phyloP scores from a whole-genome alignment of 2,888 invertebrate species.

The Eretmocerus hayati region DNA sequence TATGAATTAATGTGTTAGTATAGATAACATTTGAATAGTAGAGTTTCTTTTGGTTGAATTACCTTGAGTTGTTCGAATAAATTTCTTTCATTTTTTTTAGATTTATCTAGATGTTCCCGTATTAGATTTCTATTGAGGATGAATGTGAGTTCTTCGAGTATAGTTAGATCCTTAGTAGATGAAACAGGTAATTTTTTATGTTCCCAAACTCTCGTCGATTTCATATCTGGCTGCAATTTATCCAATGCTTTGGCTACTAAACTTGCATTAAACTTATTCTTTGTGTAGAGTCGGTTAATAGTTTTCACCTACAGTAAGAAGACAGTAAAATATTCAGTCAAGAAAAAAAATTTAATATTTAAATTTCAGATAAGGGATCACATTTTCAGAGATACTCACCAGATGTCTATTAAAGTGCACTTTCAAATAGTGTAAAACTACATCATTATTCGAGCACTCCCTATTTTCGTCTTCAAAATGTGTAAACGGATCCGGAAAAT shows the following conservation, averaged over 20 bases:
- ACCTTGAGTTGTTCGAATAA: no score
- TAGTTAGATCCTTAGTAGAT: slow-evolving; percentile 15
- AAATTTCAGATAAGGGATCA: no score
- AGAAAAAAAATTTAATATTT: background rate
- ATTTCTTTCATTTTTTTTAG: no score
- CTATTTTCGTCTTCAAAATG: slow-evolving; percentile 32
- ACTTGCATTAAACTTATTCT: slow-evolving; percentile 27
- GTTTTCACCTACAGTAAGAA: slow-evolving; percentile 24
- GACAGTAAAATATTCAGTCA: no score
- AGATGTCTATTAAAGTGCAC: no score
- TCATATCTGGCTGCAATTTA: slow-evolving; percentile 23
- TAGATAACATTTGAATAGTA: background rate
- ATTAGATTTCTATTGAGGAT: slow-evolving; percentile 39
- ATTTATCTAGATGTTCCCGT: slow-evolving; percentile 26
- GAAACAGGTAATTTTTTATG: background rate
- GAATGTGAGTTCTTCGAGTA: slow-evolving; percentile 38
- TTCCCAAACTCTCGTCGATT: slow-evolving; percentile 20
- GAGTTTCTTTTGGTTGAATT: no score
- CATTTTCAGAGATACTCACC: no score
- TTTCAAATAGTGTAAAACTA: no score
- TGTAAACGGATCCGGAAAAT: slow-evolving; percentile 47
- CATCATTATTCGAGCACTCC: slow-evolving; percentile 13
- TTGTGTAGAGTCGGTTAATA: slow-evolving; percentile 24
- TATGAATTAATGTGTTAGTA: background rate
- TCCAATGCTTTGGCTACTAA: slow-evolving; percentile 28